Evolutionary conservation across 2,113 vertebrate genomes (phyloP), one percentile per base, ranked within the genome.

Genomic region (Sturnus vulgaris): DNA sequence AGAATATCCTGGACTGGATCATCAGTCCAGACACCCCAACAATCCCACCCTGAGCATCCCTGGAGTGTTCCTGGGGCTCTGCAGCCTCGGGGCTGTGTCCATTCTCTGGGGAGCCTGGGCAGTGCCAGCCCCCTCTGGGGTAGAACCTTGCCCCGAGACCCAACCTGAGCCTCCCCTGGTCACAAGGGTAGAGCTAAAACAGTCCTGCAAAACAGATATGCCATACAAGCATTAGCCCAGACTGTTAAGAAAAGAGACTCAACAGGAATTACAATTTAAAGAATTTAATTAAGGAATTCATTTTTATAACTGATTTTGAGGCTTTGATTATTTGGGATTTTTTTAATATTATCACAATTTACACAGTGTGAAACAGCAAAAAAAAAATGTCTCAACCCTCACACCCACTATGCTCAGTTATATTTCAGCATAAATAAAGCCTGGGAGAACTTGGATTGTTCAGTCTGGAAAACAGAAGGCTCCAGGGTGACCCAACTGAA

Each of bases 371-470:
- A 78, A 91, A 79, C 8, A 85, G 21, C 27, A 76, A 28, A 57
- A 37, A 37, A 37, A 37, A 37, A 27, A 13, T 0, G 2, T 40
- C 18, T 42, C 42, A n/a, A 7, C 3, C 13, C 3, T 2, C 7
- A 8, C 25, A 11, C 2, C 5, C 27, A 17, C 28, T 27, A 12
- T 5, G 13, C 21, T 80, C 35, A 40, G 47, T 9, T 60, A 49
- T 7, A 33, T 18, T 81, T 49, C 79, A 88, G 42, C 47, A 84
- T 18, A 46, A 90, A 56, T 27, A 49, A 72, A 65, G 18, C 27
- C 31, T 33, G 59, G 33, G 27, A 49, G 22, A 72, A 42, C 4
- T 33, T 59, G 35, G 35, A 50, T 33, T 57, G 35, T 5, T 71
- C 25, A 33, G 27, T 9, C 50, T 57, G 59, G 59, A 11, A 33